These are phyloP conservation scores for Axis porcinus DNA, from an alignment of 2,113 vertebrate genomes.

Conservation along the genomic window DNA sequence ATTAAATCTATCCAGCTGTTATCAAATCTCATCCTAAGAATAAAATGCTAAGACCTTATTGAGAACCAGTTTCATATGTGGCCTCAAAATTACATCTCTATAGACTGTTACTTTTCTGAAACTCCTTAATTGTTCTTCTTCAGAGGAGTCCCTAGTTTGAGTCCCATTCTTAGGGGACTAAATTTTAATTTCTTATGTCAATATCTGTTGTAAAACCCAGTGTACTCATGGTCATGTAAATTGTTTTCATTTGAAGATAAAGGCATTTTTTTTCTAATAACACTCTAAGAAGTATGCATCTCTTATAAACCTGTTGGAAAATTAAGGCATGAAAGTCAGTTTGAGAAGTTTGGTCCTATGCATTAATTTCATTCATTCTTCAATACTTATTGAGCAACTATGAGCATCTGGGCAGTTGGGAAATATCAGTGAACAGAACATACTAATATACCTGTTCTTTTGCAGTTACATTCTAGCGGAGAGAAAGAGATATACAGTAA, in stretches of 20 bases:
- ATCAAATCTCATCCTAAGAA: not conserved
- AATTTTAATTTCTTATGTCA: not conserved
- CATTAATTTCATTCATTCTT: not conserved
- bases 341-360: not conserved
- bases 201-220: not conserved
- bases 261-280: not conserved
- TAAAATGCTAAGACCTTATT: conserved; percentile 6
- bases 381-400: not conserved
- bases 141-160: not conserved
- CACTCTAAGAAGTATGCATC: not conserved
- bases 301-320: not conserved
- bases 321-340: not conserved
- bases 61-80: not conserved
- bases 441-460: not conserved
- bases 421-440: not conserved
- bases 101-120: not conserved
- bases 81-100: not conserved
- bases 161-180: not conserved
- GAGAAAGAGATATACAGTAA: not conserved
- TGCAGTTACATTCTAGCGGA: not conserved
- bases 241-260: not conserved
- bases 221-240: not conserved
- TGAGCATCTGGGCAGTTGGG: not conserved
- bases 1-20: conserved; percentile 23
- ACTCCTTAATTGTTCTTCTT: not conserved